These are phyloP conservation scores for Podarcis lilfordi DNA, from an alignment of 2,797 vertebrate species.

Conservation along the genomic window DNA sequence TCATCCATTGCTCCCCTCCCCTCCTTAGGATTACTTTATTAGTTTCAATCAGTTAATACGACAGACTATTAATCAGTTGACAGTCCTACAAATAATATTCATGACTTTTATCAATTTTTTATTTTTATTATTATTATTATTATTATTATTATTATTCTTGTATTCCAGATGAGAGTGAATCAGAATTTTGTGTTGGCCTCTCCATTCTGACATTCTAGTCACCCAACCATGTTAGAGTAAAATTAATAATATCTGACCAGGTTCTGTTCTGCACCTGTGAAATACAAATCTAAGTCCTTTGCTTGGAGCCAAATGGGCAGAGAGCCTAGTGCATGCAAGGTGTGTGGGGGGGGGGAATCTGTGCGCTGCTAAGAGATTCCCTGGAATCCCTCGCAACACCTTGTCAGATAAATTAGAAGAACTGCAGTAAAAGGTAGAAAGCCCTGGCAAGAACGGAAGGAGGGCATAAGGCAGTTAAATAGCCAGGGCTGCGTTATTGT, in stretches of 20 bases:
- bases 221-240: neutral
- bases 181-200: neutral
- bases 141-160: neutral
- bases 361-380: neutral
- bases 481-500: constrained; percentile 52
- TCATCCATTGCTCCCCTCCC: neutral
- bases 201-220: neutral
- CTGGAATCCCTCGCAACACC: constrained; percentile 41
- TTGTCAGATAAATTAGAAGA: constrained; percentile 49
- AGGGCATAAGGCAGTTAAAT: constrained; percentile 55
- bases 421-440: constrained; percentile 26
- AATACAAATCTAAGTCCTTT: constrained; percentile 36
- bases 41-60: neutral
- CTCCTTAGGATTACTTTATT: neutral
- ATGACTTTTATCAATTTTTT: too few species aligned
- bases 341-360: neutral
- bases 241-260: constrained; percentile 33
- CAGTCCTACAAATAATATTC: neutral
- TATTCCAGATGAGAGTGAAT: neutral
- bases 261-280: constrained; percentile 23
- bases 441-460: constrained; percentile 40
- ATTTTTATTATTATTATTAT: too few species aligned
- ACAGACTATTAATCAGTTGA: neutral
- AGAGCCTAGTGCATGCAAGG: neutral
- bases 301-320: constrained; percentile 29